These are phyloP conservation scores for Psix sp. DNA, from an alignment of 1,140 invertebrate species.

Conservation along the genomic window DNA sequence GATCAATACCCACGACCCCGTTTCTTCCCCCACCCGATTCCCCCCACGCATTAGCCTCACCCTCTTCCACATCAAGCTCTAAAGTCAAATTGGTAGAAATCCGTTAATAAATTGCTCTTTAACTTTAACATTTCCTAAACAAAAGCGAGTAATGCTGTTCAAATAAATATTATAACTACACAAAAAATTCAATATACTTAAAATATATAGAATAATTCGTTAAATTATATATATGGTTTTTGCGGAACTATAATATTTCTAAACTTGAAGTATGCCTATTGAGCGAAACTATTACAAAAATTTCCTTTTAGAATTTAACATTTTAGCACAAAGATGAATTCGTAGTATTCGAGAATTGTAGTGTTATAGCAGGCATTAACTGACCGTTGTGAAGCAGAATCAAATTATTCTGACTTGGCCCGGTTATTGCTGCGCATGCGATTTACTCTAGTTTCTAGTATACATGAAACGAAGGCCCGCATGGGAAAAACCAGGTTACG, in stretches of 20 bases:
- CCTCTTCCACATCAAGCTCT: constrained; percentile 23
- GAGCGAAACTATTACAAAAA: too few relatives aligned
- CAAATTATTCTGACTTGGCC: constrained; percentile 47
- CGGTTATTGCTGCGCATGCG: constrained; percentile 53
- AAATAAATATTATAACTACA: too few relatives aligned
- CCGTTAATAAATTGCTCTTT: constrained; percentile 2
- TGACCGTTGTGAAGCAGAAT: constrained; percentile 38
- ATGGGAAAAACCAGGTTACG: constrained; percentile 52
- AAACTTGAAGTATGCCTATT: too few relatives aligned
- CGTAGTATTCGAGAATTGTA: too few relatives aligned
- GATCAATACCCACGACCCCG: constrained; percentile 55
- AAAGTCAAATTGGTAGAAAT: constrained; percentile 39
- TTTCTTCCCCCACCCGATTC: constrained; percentile 29
- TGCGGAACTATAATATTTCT: too few relatives aligned
- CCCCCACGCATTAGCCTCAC: constrained; percentile 28
- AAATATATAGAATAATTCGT: too few relatives aligned
- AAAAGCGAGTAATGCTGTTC: too few relatives aligned
- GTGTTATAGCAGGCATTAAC: constrained; percentile 25
- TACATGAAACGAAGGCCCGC: constrained; percentile 39
- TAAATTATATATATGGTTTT: too few relatives aligned
- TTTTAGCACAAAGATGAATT: too few relatives aligned
- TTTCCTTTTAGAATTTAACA: too few relatives aligned
- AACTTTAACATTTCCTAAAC: neutral
- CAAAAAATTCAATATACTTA: too few relatives aligned
- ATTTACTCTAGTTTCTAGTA: constrained; percentile 53